These are phyloP conservation scores for Anseranas semipalmata DNA, from an alignment of 2,113 vertebrate species.

Conservation along the genomic window DNA sequence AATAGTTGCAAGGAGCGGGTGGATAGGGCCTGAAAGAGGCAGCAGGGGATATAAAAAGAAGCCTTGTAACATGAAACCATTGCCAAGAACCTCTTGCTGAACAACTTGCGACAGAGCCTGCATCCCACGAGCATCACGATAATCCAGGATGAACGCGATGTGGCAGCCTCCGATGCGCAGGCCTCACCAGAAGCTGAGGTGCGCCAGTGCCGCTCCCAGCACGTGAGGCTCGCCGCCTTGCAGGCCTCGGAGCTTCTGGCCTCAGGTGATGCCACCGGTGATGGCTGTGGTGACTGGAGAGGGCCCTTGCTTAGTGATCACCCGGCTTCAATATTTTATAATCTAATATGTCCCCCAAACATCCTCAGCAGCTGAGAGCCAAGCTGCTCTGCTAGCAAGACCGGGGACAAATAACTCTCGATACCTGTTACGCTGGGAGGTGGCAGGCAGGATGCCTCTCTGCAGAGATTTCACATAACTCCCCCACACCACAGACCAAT, in stretches of 20 bases:
- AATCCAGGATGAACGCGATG: rapidly evolving
- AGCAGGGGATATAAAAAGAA: not conserved
- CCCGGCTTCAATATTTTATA: not conserved
- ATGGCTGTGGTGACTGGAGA: not conserved
- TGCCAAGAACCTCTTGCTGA: not conserved
- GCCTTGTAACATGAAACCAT: not conserved
- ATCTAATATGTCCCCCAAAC: not conserved
- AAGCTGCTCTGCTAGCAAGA: not conserved
- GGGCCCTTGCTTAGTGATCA: not conserved
- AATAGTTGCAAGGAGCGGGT: constrained; percentile 19
- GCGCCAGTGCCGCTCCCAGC: not conserved
- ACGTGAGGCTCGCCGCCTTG: not conserved
- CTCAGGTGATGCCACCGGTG: not conserved
- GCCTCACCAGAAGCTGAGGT: not conserved
- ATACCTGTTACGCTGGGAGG: not conserved
- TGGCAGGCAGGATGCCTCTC: not conserved
- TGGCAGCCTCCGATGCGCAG: not conserved
- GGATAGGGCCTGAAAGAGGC: not conserved
- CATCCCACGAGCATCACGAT: rapidly evolving
- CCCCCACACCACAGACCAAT: not conserved
- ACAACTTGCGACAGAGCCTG: not conserved
- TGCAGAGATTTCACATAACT: not conserved
- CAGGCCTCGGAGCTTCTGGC: not conserved
- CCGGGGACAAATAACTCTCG: not conserved
- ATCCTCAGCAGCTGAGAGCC: not conserved